Evolutionary conservation across 2,888 invertebrate species (phyloP).

Genomic region (Scaptodrosophila latifasciaeformis): DNA sequence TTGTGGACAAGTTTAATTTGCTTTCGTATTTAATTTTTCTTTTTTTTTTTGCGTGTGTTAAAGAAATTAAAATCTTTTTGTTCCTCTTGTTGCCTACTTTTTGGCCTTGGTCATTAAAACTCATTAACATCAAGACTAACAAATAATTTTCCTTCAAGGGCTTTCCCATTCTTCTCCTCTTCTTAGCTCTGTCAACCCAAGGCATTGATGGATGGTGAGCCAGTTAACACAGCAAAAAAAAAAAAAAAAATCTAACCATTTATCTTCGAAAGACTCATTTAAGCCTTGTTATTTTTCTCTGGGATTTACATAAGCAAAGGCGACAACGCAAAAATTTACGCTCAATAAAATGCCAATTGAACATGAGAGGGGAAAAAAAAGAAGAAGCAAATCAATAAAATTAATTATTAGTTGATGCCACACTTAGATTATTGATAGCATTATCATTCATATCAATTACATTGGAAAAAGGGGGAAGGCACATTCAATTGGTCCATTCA

Average conservation of each 20-base stretch:
- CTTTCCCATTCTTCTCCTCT: too few relatives aligned
- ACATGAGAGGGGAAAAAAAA: too few relatives aligned
- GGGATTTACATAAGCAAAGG: too few relatives aligned
- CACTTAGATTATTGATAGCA: constrained; percentile 27
- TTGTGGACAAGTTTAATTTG: constrained; percentile 55
- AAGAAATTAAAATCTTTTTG: too few relatives aligned
- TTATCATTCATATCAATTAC: constrained; percentile 37
- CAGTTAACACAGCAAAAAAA: too few relatives aligned
- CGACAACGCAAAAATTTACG: too few relatives aligned
- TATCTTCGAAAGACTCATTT: too few relatives aligned
- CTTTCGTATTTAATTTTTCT: too few relatives aligned
- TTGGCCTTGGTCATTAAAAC: constrained; percentile 45
- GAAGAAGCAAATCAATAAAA: constrained; percentile 48
- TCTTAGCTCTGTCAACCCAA: constrained; percentile 14
- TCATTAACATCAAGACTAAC: constrained; percentile 39
- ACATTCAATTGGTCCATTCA: not conserved
- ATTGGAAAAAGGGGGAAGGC: not conserved
- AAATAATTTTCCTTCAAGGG: too few relatives aligned
- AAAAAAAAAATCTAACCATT: too few relatives aligned
- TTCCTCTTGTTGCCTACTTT: constrained; percentile 62
- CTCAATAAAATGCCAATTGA: constrained; percentile 29
- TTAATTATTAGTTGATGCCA: constrained; percentile 58
- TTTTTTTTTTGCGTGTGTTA: too few relatives aligned
- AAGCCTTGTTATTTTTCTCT: too few relatives aligned
- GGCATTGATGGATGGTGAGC: constrained; percentile 27